A percentile compares a stretch with the other conserved stretches of the same genome.
Conservation (phyloP, 2,797 vertebrate genomes). For the Sebastes vulpes region DNA sequence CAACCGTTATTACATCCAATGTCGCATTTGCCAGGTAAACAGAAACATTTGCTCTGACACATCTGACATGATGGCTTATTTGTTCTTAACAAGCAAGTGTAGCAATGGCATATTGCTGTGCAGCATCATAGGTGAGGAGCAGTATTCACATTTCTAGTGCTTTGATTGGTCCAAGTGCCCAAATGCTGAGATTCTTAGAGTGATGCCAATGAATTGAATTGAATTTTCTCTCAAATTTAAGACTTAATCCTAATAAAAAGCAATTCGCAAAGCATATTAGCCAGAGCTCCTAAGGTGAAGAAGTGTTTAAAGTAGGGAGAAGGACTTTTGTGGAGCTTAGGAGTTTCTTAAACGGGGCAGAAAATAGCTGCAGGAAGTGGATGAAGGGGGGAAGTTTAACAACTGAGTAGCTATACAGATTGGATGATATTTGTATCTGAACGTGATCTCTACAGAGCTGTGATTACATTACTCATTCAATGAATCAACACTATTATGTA, state of each 20-base stretch:
- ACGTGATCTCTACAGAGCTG: not conserved
- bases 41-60: not conserved
- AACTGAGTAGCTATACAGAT: not conserved
- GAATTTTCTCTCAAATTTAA: not conserved
- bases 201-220: not conserved
- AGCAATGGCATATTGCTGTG: not conserved
- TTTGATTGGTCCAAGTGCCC: not conserved
- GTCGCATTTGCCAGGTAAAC: not conserved
- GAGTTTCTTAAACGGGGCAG: not conserved
- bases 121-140: not conserved
- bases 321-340: not conserved
- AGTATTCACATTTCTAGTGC: not conserved
- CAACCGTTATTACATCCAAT: not conserved
- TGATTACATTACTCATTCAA: not conserved
- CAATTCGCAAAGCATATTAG: not conserved
- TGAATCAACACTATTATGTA: not conserved
- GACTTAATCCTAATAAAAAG: not conserved
- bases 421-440: not conserved
- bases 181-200: not conserved
- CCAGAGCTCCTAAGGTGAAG: not conserved
- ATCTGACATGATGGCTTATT: not conserved
- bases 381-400: not conserved
- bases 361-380: conserved; percentile 5
- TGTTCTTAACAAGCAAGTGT: not conserved
- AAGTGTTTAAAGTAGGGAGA: not conserved